A percentile compares a stretch with the other conserved stretches of the same genome.
phyloP scores from a whole-genome alignment of 2,113 vertebrate genomes.

The Pangasianodon hypophthalmus region DNA sequence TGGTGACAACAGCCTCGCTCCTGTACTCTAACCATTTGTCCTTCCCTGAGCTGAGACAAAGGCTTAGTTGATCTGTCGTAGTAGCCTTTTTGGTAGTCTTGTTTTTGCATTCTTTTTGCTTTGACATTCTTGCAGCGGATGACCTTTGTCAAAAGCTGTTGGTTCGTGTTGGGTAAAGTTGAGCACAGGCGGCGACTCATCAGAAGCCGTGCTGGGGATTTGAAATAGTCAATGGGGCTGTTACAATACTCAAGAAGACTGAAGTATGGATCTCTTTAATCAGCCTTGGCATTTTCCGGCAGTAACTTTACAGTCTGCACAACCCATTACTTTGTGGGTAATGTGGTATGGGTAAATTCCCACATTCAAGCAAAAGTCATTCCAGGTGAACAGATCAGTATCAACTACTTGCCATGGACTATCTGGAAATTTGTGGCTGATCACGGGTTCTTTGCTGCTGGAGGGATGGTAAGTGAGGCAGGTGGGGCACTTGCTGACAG shows the following conservation, averaged over 20 bases:
- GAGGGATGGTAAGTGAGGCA: constrained; percentile 19
- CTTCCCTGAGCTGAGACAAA: background rate
- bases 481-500: background rate
- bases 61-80: constrained; percentile 35
- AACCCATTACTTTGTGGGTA: constrained; percentile 39
- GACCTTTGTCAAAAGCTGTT: constrained; percentile 37
- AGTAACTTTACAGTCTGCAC: constrained; percentile 31
- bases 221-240: constrained; percentile 39
- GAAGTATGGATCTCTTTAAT: constrained; percentile 25
- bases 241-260: constrained; percentile 41
- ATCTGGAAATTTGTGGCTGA: constrained; percentile 17
- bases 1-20: constrained; percentile 37
- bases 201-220: constrained; percentile 44
- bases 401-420: constrained; percentile 26
- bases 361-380: constrained; percentile 26
- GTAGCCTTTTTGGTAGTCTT: constrained; percentile 32
- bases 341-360: constrained; percentile 42
- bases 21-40: constrained; percentile 5
- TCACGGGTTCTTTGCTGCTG: constrained; percentile 37
- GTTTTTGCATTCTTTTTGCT: constrained; percentile 7
- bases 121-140: background rate
- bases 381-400: constrained; percentile 38
- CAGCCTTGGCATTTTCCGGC: constrained; percentile 38
- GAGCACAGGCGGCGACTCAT: constrained; percentile 37
- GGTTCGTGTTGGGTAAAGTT: constrained; percentile 32